Evolutionary conservation across 1,140 invertebrate genomes (phyloP).

Genomic region (Pinna nobilis): DNA sequence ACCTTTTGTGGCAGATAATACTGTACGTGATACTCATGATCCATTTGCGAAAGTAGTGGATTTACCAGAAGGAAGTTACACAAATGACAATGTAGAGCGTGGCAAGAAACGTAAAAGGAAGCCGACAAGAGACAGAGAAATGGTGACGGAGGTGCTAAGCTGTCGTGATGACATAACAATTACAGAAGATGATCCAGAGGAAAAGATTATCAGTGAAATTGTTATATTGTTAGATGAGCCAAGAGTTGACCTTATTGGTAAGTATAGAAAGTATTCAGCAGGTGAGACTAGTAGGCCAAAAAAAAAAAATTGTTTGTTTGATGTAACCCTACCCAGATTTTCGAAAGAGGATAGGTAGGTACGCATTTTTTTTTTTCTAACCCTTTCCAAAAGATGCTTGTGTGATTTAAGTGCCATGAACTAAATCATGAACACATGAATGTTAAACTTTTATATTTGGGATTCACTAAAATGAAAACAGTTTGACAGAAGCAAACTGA

Average conservation of each 20-base stretch:
- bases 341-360: no score
- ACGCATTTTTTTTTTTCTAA: no score
- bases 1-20: constrained; percentile 28
- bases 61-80: constrained; percentile 17
- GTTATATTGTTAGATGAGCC: constrained; percentile 51
- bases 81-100: neutral
- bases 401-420: no score
- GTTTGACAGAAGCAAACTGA: no score
- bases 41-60: constrained; percentile 38
- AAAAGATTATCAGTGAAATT: constrained; percentile 53
- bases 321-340: no score
- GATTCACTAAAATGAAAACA: no score
- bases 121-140: constrained; percentile 41
- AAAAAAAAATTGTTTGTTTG: no score
- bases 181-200: constrained; percentile 45
- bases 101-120: constrained; percentile 21
- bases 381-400: no score
- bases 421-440: no score
- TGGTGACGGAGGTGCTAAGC: constrained; percentile 17
- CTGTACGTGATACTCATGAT: constrained; percentile 17
- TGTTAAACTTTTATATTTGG: no score
- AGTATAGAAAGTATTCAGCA: no score
- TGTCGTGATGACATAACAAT: constrained; percentile 27
- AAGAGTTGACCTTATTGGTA: constrained; percentile 62
- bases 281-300: no score